These are phyloP conservation scores for Sus cebifrons DNA, from an alignment of 2,797 vertebrate genomes.

Conservation along the genomic window DNA sequence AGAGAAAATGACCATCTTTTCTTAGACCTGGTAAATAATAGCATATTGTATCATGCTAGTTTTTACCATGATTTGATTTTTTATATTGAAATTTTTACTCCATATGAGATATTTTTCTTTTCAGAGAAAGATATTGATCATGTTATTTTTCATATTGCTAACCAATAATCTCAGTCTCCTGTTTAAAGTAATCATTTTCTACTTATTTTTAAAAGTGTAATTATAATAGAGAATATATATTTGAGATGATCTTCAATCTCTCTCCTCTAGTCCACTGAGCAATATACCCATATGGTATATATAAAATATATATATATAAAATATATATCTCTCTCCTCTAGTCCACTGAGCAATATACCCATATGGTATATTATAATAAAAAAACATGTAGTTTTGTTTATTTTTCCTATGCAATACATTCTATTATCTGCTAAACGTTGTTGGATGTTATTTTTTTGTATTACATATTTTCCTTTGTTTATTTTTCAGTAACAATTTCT, in stretches of 20 bases:
- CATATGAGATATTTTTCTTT: background rate
- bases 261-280: background rate
- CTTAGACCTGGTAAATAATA: background rate
- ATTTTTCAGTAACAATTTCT: constrained; percentile 64
- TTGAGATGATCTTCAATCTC: background rate
- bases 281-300: background rate
- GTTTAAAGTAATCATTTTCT: constrained; percentile 24
- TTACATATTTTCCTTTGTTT: constrained; percentile 56
- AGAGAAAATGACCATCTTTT: background rate
- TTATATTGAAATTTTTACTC: constrained; percentile 25
- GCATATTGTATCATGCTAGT: background rate
- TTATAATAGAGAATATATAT: background rate
- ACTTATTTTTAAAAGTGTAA: constrained; percentile 26
- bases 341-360: background rate
- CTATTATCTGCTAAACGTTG: background rate
- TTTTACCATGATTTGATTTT: constrained; percentile 28
- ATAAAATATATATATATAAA: too few relatives aligned
- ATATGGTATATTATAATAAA: too few relatives aligned
- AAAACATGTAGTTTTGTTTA: constrained; percentile 5
- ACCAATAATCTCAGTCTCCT: background rate
- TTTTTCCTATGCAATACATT: background rate
- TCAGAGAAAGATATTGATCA: background rate
- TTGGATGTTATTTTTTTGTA: background rate
- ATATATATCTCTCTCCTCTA: background rate
- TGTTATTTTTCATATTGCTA: constrained; percentile 3